These are phyloP conservation scores for Tonatia bakeri DNA, from an alignment of 2,113 vertebrate genomes.

Conservation along the genomic window DNA sequence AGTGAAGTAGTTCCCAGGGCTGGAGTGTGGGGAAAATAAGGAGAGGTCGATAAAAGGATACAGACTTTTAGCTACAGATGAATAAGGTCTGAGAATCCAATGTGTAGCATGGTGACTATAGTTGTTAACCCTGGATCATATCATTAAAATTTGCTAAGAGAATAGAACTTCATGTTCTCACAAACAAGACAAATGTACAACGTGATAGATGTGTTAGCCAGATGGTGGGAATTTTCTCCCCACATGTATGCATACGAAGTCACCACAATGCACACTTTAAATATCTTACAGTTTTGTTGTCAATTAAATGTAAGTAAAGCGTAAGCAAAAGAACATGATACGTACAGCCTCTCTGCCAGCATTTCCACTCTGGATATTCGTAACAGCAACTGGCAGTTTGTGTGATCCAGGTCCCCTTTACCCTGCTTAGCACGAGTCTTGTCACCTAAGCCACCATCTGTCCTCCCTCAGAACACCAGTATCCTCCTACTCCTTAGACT, in stretches of 20 bases:
- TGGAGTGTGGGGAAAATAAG: not conserved
- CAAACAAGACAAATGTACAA: not conserved
- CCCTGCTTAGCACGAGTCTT: not conserved
- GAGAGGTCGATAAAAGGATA: not conserved
- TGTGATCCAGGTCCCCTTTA: not conserved
- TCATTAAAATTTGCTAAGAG: too few relatives aligned
- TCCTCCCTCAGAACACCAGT: not conserved
- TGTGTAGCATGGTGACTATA: not conserved
- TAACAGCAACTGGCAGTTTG: not conserved
- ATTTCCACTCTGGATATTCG: not conserved
- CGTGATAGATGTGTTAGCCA: not conserved
- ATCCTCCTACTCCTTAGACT: not conserved
- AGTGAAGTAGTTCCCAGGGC: not conserved
- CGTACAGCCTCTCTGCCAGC: rapidly evolving
- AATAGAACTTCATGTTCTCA: not conserved
- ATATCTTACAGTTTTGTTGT: not conserved
- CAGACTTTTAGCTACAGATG: not conserved
- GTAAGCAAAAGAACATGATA: too few relatives aligned
- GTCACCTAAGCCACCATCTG: not conserved
- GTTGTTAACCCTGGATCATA: not conserved
- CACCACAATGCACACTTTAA: not conserved
- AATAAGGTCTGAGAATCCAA: too few relatives aligned
- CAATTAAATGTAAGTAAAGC: not conserved
- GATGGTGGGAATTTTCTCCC: not conserved
- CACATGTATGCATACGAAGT: too few relatives aligned